Conservation (phyloP, 2,113 vertebrate species). For the Gadus macrocephalus region DNA sequence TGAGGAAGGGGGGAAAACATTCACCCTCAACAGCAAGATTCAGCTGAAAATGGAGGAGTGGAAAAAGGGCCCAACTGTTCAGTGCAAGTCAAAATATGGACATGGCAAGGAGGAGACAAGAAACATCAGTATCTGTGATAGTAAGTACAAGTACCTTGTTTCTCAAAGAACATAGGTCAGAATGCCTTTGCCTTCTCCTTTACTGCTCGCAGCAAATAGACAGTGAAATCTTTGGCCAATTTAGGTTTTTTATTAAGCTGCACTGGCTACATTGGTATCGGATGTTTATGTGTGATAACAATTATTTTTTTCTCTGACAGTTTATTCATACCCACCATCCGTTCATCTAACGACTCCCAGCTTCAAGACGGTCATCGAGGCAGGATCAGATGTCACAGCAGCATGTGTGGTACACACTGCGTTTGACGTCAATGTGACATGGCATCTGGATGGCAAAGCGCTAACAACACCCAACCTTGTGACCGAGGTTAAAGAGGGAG, state of each 20-base stretch:
- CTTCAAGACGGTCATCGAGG: constrained; percentile 34
- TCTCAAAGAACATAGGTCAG: neutral
- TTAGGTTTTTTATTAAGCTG: no score
- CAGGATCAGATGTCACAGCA: neutral
- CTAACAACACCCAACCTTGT: accelerated
- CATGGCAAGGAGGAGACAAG: neutral
- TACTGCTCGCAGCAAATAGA: no score
- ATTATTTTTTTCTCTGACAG: constrained; percentile 26
- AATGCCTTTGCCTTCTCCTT: no score
- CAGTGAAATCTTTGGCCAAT: no score
- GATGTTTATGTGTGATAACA: no score
- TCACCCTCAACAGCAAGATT: constrained; percentile 47
- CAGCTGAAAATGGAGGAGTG: constrained; percentile 22
- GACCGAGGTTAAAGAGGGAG: accelerated
- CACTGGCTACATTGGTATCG: no score
- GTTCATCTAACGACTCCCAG: constrained; percentile 41
- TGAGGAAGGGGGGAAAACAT: neutral
- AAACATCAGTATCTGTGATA: constrained; percentile 46
- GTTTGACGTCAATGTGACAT: constrained; percentile 32
- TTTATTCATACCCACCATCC: neutral
- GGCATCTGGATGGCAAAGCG: constrained; percentile 4
- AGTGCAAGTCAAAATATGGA: constrained; percentile 36
- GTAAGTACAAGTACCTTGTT: constrained; percentile 48
- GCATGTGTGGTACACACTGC: constrained; percentile 47
- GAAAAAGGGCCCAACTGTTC: constrained; percentile 28